phyloP scores from a whole-genome alignment of 2,888 invertebrate genomes.

The Papilio protenor region DNA sequence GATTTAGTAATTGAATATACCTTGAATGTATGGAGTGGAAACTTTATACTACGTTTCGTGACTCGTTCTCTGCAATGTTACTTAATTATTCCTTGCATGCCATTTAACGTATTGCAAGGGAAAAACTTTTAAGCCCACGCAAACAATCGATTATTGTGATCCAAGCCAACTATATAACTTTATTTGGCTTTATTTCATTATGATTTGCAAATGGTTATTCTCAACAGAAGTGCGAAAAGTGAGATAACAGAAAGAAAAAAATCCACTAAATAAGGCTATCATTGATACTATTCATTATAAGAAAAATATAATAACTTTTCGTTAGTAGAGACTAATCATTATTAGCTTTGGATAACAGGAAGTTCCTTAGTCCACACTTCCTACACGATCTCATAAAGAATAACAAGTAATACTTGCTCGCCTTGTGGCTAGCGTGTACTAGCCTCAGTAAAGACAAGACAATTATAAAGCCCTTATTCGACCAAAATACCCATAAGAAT shows the following conservation, averaged over 20 bases:
- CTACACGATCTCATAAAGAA: constrained; percentile 24
- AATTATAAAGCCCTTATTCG: constrained; percentile 21
- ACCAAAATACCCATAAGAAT: neutral
- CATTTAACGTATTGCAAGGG: neutral
- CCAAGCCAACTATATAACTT: neutral
- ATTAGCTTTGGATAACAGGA: constrained; percentile 25
- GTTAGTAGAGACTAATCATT: constrained; percentile 17
- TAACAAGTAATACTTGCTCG: constrained; percentile 20
- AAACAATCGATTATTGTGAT: neutral
- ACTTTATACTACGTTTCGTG: neutral
- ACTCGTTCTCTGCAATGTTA: constrained; percentile 1
- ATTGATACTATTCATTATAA: neutral
- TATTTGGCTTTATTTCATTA: neutral
- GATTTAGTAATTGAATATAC: neutral
- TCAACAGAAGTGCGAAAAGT: neutral
- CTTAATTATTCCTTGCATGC: neutral
- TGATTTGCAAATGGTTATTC: neutral
- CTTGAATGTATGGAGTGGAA: neutral
- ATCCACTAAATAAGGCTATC: neutral
- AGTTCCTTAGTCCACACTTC: constrained; percentile 20
- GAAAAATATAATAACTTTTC: neutral
- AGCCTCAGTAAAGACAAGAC: neutral
- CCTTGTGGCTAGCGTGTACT: constrained; percentile 14
- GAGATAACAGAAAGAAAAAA: neutral
- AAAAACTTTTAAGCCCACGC: neutral